phyloP scores from a whole-genome alignment of 2,113 vertebrate species.

The Malurus elegans region DNA sequence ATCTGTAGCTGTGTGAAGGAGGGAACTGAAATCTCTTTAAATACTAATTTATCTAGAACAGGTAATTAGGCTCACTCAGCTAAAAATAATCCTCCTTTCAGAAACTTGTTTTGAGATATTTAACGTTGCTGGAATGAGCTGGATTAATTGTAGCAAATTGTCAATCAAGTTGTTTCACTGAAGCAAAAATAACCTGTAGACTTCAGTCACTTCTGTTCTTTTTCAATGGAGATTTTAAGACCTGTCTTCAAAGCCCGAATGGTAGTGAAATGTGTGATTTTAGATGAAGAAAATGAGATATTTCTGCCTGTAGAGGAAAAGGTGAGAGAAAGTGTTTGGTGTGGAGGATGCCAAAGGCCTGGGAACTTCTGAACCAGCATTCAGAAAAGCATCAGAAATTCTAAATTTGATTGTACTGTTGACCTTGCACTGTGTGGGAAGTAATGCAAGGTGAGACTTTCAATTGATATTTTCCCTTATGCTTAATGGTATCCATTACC shows the following conservation, averaged over 20 bases:
- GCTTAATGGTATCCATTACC: neutral
- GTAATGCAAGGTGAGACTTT: neutral
- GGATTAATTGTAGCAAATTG: slow-evolving; percentile 21
- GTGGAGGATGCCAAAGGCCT: neutral
- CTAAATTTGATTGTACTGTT: neutral
- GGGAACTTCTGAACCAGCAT: neutral
- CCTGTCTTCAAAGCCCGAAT: neutral
- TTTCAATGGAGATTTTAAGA: neutral
- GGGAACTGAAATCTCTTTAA: neutral
- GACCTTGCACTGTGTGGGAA: neutral
- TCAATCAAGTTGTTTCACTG: neutral
- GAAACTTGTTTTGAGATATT: slow-evolving; percentile 18
- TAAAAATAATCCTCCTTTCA: slow-evolving; percentile 15
- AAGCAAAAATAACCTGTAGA: slow-evolving; percentile 1
- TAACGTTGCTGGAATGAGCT: neutral
- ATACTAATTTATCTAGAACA: neutral
- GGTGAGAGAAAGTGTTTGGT: neutral
- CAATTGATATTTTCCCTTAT: neutral
- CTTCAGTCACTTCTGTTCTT: neutral
- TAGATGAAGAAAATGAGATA: neutral
- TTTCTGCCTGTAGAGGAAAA: neutral
- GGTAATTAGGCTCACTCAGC: neutral
- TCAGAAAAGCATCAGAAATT: neutral
- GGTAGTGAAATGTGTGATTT: neutral
- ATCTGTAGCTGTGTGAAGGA: neutral